These are phyloP conservation scores for Dolichotis patagonum DNA, from an alignment of 2,113 vertebrate species.

Conservation along the genomic window DNA sequence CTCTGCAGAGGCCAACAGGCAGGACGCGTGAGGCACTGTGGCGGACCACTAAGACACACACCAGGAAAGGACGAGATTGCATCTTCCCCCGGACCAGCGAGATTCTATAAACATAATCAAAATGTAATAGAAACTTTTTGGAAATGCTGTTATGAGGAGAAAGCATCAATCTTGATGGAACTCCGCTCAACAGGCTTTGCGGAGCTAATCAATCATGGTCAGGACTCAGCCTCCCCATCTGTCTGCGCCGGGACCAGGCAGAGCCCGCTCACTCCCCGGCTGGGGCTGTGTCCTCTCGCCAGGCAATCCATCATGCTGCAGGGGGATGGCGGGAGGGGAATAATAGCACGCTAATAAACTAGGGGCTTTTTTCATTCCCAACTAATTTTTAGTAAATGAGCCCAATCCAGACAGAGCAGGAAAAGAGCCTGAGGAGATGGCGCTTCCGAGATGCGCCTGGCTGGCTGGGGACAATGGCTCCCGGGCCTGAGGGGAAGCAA, in stretches of 20 bases:
- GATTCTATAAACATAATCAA: constrained; percentile 93
- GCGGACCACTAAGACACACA: constrained; percentile 66
- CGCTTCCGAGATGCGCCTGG: constrained; percentile 80
- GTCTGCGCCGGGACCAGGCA: constrained; percentile 88
- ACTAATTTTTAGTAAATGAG: constrained; percentile 87
- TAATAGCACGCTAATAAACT: constrained; percentile 91
- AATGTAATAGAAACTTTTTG: constrained; percentile 94
- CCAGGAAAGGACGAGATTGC: constrained; percentile 87
- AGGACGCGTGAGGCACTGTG: background rate
- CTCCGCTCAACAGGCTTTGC: constrained; percentile 92
- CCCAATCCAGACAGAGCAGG: constrained; percentile 78
- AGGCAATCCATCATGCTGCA: constrained; percentile 90
- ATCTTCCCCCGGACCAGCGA: constrained; percentile 89
- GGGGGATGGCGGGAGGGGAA: constrained; percentile 84
- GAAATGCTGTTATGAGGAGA: constrained; percentile 93
- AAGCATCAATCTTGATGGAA: constrained; percentile 93
- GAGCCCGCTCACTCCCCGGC: constrained; percentile 88
- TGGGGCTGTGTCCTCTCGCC: constrained; percentile 88
- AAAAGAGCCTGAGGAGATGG: constrained; percentile 78
- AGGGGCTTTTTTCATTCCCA: constrained; percentile 83
- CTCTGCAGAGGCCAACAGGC: background rate
- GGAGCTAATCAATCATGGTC: constrained; percentile 92
- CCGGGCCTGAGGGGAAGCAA: constrained; percentile 57
- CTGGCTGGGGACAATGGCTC: constrained; percentile 83
- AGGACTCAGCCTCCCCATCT: constrained; percentile 91